Base-by-base conservation (phyloP, 2,888 invertebrate species). In the Meloe dianella region DNA sequence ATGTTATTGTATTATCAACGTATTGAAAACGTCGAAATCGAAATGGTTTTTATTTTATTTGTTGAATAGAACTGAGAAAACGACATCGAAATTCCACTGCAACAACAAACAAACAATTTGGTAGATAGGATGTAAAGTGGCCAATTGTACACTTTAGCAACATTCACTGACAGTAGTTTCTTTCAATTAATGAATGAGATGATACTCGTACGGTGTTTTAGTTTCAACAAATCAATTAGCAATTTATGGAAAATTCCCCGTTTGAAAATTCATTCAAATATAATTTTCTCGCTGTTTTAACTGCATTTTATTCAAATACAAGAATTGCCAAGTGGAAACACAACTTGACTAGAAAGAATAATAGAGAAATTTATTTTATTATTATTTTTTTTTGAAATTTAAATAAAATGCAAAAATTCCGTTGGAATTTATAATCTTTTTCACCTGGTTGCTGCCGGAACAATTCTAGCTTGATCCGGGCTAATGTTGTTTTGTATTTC, bases 1-100 rank as follows among this genome's bases (percentile, higher is more conserved):
- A 62, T 66, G 66, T 66, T 64, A 64, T 69, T 66, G 64, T 22
- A 47, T 58, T 24, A 35, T 60, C 57, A 27, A 54, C 5, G 51
- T 12, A 54, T 54, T 54, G 54, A 20, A 20, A 8, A 24, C 20
- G 54, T 24, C 2, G 12, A 24, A 12, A 54, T 24, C 24, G 54
- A 7, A 54, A 2, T 14, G 54, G 24, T 20, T 4, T 54, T 54
- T 24, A 24, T n/a, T 14, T 54, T 24, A 6, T n/a, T 41, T 41
- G 41, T 41, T 41, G 10, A 17, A 41, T 24, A 24, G 9, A 10
- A 20, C 20, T 20, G 20, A 24, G 22, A 54, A n/a, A n/a, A 41
- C 17, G 41, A 12, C 17, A 17, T 17, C 3, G 2, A 41, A 54
- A 54, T 24, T 24, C 8, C 12, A 8, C 12, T 24, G 3, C 0